These are phyloP conservation scores for Lipophrys pholis DNA, from an alignment of 2,113 vertebrate species.

Conservation along the genomic window DNA sequence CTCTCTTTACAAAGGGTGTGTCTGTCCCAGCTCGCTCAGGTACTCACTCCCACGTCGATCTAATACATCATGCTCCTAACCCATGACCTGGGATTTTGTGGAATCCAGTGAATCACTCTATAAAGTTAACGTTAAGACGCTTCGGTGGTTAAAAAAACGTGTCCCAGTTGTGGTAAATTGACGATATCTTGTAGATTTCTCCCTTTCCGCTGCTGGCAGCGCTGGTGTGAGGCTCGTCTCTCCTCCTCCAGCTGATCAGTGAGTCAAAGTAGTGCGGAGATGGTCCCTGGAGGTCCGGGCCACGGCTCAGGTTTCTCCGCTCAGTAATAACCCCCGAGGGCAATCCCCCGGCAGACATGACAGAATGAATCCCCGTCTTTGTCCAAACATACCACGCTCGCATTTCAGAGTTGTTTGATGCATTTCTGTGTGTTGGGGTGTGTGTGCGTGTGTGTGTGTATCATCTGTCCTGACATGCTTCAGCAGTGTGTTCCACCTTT, in stretches of 20 bases:
- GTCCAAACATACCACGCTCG: constrained; percentile 9
- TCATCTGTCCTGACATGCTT: constrained; percentile 70
- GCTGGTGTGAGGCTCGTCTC: neutral
- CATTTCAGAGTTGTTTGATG: constrained; percentile 12
- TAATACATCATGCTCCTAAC: no score
- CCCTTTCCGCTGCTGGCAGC: neutral
- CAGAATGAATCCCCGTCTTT: constrained; percentile 29
- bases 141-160: no score
- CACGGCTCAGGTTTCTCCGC: constrained; percentile 30
- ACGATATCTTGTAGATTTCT: neutral
- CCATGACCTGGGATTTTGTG: no score
- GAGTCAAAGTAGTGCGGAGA: constrained; percentile 16
- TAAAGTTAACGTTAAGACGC: neutral
- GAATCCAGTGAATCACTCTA: no score
- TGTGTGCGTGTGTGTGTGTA: constrained; percentile 64
- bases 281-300: constrained; percentile 29
- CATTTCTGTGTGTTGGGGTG: neutral
- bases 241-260: neutral
- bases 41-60: neutral
- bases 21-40: constrained; percentile 65
- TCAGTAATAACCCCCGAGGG: constrained; percentile 10
- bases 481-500: constrained; percentile 25
- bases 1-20: constrained; percentile 77
- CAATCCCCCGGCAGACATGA: neutral
- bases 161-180: no score